Conservation (phyloP, 2,113 vertebrate genomes). For the Perca fluviatilis region DNA sequence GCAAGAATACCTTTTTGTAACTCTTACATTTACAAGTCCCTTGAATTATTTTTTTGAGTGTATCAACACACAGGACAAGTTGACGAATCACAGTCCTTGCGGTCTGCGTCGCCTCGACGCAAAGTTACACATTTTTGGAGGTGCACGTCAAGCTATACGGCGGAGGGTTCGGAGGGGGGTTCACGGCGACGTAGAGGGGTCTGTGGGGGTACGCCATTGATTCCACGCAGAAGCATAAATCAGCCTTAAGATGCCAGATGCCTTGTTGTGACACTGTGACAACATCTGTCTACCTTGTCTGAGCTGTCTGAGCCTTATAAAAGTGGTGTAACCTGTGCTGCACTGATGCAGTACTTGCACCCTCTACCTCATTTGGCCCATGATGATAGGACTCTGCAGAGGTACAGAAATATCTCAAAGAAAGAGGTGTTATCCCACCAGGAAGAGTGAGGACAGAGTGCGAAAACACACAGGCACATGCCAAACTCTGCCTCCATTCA, state of each 20-base stretch:
- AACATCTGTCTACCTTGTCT: not conserved
- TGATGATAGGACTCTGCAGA: constrained; percentile 9
- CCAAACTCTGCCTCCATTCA: constrained; percentile 63
- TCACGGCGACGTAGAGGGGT: no score
- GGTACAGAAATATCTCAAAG: constrained; percentile 32
- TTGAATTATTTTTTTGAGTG: no score
- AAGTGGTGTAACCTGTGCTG: not conserved
- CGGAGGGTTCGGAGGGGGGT: no score
- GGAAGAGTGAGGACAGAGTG: constrained; percentile 48
- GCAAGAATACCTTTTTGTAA: no score
- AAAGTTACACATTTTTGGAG: no score
- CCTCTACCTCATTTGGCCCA: constrained; percentile 1
- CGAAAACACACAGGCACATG: constrained; percentile 62
- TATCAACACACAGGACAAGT: no score
- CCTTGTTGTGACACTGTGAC: not conserved
- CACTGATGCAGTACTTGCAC: not conserved
- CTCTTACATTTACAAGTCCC: no score
- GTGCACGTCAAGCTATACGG: no score
- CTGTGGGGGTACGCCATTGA: no score
- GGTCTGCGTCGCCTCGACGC: no score
- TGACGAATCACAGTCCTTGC: no score
- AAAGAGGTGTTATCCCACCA: constrained; percentile 46
- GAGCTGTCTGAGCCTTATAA: not conserved
- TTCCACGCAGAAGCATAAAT: no score
- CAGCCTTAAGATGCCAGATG: not conserved